Evolutionary conservation across 35 echinoderm and acorn worm genomes (phyloP), one percentile per base, ranked within the genome.

Genomic region (Heliocidaris erythrogramma): DNA sequence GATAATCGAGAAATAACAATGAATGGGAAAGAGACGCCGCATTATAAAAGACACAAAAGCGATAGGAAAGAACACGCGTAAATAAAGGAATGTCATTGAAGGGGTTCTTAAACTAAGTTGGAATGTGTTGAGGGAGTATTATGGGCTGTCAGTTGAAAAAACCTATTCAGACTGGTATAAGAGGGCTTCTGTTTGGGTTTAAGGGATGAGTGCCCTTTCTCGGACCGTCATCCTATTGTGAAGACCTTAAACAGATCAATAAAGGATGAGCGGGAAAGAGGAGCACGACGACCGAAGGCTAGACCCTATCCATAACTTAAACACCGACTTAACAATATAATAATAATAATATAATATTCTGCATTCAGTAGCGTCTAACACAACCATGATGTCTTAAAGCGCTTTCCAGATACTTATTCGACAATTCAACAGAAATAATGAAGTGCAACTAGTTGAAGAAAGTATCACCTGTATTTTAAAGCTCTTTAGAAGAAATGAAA

Each of bases 241-340:
- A 32, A n/a, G 47, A 31, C 87, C 87, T 89, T 47, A 13, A 89
- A 89, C 87, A 89, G 87, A 89, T 89, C 87, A 48, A 89, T 89
- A 89, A 48, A 32, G 87, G 30, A 47, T 48, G 87, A 78, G 65
- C 65, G 87, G 31, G 87, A 47, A 89, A 48, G 87, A 16, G 31
- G 14, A 18, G 32, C 2, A 24, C 14, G 32, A 9, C 24, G 87
- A 89, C 31, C 31, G 87, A 24, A 31, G 87, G 32, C 31, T 42
- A 16, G 30, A 17, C 47, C 30, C 31, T 31, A 18, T 89, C 14
- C 87, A 89, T 47, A 32, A 89, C 87, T 48, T 17, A 32, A 32
- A 48, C 21, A 89, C 87, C 16, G 9, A 4, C 12, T 1, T 42
- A 42, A 42, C 0, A 42, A 42, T 42, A 42, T 42, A 42, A 42